Base-by-base conservation (phyloP, 2,888 invertebrate genomes). In the Cloeon dipterum region DNA sequence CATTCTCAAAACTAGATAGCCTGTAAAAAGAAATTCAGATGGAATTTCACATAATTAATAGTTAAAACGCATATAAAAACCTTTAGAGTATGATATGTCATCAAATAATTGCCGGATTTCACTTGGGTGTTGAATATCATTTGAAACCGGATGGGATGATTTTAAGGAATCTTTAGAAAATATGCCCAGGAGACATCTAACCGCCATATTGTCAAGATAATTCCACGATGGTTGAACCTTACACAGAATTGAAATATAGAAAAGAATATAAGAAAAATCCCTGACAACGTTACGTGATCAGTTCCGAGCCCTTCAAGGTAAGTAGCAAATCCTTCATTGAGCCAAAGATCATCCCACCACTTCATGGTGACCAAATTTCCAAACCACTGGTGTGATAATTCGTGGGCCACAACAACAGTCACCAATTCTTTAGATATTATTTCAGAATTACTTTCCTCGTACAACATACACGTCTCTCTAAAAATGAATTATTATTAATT, bases 81-180 rank as follows among this genome's bases (percentile, higher is more conserved):
- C 60, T 57, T 86, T 86, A 42, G 70, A 68, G 55, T 86, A 86
- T 1, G 83, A 79, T 46, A 86, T 85, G 38, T 70, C 66, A 53
- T 86, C 85, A 54, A 86, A 86, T 35, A 82, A 78, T 58, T 85
- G 77, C 1, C 64, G 62, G 39, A 89, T 82, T 50, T 85, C 70
- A 43, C 69, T 70, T 3, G 81, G 79, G 50, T 29, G 10, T 14
- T 29, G 29, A 16, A 29, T 29, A 5, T n/a, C 29, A 14, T n/a
- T 16, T 8, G 29, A 29, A 5, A 83, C 74, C 14, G 83, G 82
- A 54, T 85, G 85, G 3, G 81, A 79, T 3, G 73, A 70, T 47
- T 73, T 68, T 14, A 83, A 49, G 0, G 78, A 63, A 49, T 86
- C 86, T 21, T 76, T 54, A 1, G 58, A 59, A 44, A 78, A 66